Evolutionary conservation across 2,113 vertebrate species (phyloP), one percentile per base, ranked within the genome.

Genomic region (Gymnorhina tibicen): DNA sequence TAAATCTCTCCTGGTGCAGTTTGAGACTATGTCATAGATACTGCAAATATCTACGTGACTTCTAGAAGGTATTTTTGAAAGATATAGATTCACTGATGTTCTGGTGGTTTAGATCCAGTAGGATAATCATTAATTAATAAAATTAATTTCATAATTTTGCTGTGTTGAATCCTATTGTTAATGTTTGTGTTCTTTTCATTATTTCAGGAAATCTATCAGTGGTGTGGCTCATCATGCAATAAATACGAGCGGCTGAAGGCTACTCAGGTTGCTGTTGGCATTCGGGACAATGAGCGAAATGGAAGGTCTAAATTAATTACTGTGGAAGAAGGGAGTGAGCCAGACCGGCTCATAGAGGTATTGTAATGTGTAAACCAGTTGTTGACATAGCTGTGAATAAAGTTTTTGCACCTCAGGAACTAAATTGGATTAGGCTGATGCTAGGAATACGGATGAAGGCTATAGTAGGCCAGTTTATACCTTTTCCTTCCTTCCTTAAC

Each of bases 221-320:
- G 99, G 99, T 99, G 99, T 94, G 99, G 99, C 63, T 98, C 98
- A 17, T 97, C 98, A 0, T 99, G 98, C 93, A 99, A 99, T 95
- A 99, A 98, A 78, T 99, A 98, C 3, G 99, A 99, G 89, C 96
- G 98, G 30, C 96, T 99, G 91, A 99, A 99, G 93, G 99, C 99
- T 37, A 94, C 95, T 8, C 99, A 99, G 68, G 98, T 99, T 87
- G 99, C 98, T 49, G n/a, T 89, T 32, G 98, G 98, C 56, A 99
- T 99, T 95, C 98, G 99, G 24, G 99, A 99, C 98, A 99, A 98
- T 5, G 99, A 99, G 91, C 97, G 99, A 27, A 99, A 98, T 6
- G 98, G 98, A 46, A 97, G 99, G 39, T 97, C 99, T 9, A 95
- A 98, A 46, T 83, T 99, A 74, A 97, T 97, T 52, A 96, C 99